phyloP scores from a whole-genome alignment of 2,797 vertebrate genomes.

The Argyrosomus regius region DNA sequence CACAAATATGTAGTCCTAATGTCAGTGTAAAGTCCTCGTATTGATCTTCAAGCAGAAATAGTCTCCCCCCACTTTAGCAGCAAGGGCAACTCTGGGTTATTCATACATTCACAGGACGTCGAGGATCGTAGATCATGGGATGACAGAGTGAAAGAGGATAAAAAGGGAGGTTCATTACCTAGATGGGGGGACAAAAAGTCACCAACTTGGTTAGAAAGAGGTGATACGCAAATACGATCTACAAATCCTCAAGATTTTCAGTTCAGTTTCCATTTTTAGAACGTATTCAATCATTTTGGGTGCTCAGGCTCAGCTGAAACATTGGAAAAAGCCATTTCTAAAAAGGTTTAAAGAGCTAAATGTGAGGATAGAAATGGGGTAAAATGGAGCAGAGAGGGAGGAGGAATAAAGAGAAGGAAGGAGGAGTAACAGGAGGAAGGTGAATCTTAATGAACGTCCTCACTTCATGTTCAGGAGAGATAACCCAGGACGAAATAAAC shows the following conservation, averaged over 20 bases:
- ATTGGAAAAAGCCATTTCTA: not conserved
- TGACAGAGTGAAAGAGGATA: not conserved
- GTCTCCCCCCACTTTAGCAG: not conserved
- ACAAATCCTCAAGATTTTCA: too few relatives aligned
- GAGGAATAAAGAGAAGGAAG: too few relatives aligned
- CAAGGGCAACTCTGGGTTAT: not conserved
- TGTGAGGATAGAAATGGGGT: too few relatives aligned
- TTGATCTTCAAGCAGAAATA: slow-evolving; percentile 5
- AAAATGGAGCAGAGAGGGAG: not conserved
- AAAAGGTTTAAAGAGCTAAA: not conserved
- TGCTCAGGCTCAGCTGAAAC: not conserved
- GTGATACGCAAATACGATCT: too few relatives aligned
- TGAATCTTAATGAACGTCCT: slow-evolving; percentile 17
- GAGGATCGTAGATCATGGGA: not conserved
- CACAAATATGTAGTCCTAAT: not conserved
- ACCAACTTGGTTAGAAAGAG: not conserved
- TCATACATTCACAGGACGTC: not conserved
- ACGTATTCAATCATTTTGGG: not conserved
- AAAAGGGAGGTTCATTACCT: too few relatives aligned
- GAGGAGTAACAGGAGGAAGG: not conserved
- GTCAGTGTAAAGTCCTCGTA: not conserved
- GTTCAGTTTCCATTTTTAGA: not conserved
- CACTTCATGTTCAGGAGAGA: not conserved
- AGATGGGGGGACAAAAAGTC: not conserved
- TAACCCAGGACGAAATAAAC: slow-evolving; percentile 4